Base-by-base conservation (phyloP, 2,888 invertebrate genomes). In the Ennomos fuscantarius region DNA sequence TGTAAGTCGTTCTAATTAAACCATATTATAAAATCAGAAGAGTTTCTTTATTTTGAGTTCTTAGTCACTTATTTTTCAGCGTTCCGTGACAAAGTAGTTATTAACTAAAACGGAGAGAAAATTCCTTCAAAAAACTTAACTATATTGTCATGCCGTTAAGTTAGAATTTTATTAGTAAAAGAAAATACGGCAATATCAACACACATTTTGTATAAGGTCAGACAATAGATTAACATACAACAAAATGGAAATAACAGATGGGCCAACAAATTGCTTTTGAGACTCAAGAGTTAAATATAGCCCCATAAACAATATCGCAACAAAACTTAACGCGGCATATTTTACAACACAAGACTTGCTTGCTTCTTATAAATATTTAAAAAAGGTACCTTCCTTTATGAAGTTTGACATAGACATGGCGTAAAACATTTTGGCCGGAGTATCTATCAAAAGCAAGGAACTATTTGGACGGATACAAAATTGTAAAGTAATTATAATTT, bases 341-440 rank as follows among this genome's bases (percentile, higher is more conserved):
- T 62, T 67, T 53, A 63, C 54, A 62, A 51, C 55, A 55, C 46
- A 57, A 61, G 46, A 62, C 49, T 59, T 55, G 60, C 47, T 47
- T 42, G 13, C 52, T 60, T 62, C 62, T 60, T 63, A 66, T 66
- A 68, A 70, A 68, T 64, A 66, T 71, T 68, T 71, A 58, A 74
- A 70, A 75, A 70, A 64, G 41, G 54, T 51, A 57, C 60, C 55
- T 57, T 58, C 60, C 55, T 57, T 58, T 58, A 51, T 59, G 12
- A 58, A 64, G 55, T 44, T 55, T 48, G 55, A 58, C 24, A 55
- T 42, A 41, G 55, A 13, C 36, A 41, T 56, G 40, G 11, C 8
- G 2, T 8, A 8, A 46, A 24, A 8, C 8, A 0, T 8, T 33
- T 35, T 41, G 45, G 33, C 41, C 50, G 55, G 50, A 43, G 8